Percentiles rank a stretch among this genome's conserved stretches.
These are phyloP conservation scores for Muscina levida DNA, from an alignment of 2,888 invertebrate species.

Conservation along the genomic window DNA sequence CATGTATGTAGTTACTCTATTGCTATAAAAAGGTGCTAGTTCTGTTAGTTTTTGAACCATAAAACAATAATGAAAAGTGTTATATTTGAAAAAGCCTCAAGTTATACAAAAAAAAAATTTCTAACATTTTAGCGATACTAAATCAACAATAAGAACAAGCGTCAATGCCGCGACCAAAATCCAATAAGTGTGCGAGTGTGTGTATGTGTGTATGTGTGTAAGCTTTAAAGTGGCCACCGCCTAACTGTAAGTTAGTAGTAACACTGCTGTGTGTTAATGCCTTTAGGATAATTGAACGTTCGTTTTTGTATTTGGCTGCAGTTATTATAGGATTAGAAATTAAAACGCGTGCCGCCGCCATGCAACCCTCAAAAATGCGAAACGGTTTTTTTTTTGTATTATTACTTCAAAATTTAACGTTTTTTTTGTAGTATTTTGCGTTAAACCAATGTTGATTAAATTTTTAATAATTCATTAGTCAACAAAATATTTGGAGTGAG, in stretches of 20 bases:
- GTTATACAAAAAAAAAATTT: constrained; percentile 56
- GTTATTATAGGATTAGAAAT: constrained; percentile 55
- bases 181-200: no score
- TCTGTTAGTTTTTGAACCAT: neutral
- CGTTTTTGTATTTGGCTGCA: constrained; percentile 18
- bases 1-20: no score
- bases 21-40: no score
- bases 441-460: constrained; percentile 40
- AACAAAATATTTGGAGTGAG: neutral
- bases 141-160: neutral
- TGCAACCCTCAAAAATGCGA: neutral
- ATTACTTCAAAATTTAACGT: neutral
- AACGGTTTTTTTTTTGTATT: neutral
- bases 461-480: constrained; percentile 34
- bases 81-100: constrained; percentile 39
- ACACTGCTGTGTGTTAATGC: neutral
- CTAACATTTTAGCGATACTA: constrained; percentile 37
- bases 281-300: constrained; percentile 12
- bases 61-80: constrained; percentile 49
- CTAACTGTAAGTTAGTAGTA: no score
- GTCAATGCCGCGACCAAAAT: neutral
- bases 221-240: neutral
- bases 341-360: neutral
- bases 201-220: neutral
- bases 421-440: constrained; percentile 1